Conservation (phyloP, 2,797 vertebrate genomes). For the Rhabdomys pumilio region DNA sequence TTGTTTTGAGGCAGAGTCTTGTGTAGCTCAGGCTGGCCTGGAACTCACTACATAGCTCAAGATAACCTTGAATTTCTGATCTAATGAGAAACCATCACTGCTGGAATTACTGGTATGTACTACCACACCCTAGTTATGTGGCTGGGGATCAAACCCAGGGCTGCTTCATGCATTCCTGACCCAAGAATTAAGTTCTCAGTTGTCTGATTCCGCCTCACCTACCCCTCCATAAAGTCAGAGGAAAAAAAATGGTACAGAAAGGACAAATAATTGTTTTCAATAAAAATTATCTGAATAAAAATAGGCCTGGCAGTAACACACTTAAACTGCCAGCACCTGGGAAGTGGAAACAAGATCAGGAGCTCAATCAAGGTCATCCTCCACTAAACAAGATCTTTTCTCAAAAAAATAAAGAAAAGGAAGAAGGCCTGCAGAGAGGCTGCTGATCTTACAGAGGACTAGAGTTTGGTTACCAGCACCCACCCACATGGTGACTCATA, state of each 20-base stretch:
- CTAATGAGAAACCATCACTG: background rate
- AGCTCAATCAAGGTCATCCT: background rate
- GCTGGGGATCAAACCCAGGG: background rate
- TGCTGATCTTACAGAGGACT: background rate
- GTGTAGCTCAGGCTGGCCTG: background rate
- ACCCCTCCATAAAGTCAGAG: background rate
- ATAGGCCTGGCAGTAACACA: background rate
- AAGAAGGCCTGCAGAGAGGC: background rate
- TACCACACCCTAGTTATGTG: background rate
- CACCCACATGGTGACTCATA: background rate
- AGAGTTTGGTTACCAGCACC: slow-evolving; percentile 1
- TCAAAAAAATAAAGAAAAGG: background rate
- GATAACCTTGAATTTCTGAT: background rate
- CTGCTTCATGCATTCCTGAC: background rate
- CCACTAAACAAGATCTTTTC: background rate
- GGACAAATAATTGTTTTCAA: background rate
- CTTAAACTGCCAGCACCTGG: background rate
- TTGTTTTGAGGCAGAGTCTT: background rate
- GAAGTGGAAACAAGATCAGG: background rate
- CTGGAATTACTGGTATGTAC: background rate
- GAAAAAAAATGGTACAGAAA: background rate
- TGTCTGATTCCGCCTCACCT: background rate
- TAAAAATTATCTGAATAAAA: background rate
- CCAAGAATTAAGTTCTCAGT: slow-evolving; percentile 51
- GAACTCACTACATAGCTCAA: background rate